Percentiles rank a stretch among this genome's conserved stretches.
These are phyloP conservation scores for Drosophila sp. DNA, from an alignment of 1,140 invertebrate species.

Conservation along the genomic window DNA sequence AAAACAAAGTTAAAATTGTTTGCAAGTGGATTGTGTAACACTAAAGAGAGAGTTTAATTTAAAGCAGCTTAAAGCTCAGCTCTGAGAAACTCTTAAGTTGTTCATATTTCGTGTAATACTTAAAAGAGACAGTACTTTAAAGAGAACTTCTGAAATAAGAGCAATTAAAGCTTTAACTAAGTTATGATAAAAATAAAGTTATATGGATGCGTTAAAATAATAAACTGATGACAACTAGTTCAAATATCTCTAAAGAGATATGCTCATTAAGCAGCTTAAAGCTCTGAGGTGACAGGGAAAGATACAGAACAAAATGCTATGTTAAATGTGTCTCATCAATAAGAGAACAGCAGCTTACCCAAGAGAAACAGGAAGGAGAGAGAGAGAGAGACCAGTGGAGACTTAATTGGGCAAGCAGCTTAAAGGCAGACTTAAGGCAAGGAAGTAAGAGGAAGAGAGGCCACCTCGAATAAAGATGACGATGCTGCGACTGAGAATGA, in stretches of 20 bases:
- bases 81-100: no score
- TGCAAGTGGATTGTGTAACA: no score
- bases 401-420: constrained; percentile 44
- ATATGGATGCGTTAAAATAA: no score
- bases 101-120: no score
- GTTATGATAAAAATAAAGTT: no score
- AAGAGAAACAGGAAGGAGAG: background rate
- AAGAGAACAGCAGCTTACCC: background rate
- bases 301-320: background rate
- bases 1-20: background rate
- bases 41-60: no score
- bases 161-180: no score
- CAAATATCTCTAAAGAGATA: background rate
- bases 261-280: constrained; percentile 5
- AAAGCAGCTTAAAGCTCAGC: no score
- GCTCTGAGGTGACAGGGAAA: background rate
- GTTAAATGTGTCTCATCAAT: constrained; percentile 15
- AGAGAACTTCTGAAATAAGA: no score
- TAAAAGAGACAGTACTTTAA: no score
- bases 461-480: background rate
- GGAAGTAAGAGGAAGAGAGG: background rate
- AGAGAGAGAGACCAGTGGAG: background rate
- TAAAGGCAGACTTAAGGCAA: constrained; percentile 20
- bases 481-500: constrained; percentile 21
- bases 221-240: no score